A percentile compares a stretch with the other conserved stretches of the same genome.
These are phyloP conservation scores for Malacoctenus gilli DNA, from an alignment of 2,797 vertebrate species.

Conservation along the genomic window DNA sequence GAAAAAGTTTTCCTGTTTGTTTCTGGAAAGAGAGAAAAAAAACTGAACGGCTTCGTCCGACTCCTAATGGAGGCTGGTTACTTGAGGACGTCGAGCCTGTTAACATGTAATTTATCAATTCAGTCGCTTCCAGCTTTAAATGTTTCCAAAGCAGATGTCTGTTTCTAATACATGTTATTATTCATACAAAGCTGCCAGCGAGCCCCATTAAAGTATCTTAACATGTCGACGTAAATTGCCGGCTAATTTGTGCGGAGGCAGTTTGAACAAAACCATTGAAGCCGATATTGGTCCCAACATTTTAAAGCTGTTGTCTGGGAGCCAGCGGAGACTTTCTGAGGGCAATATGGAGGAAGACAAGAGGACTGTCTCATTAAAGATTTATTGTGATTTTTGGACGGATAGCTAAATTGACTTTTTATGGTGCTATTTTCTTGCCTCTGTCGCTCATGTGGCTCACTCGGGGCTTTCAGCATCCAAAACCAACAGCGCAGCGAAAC, in stretches of 20 bases:
- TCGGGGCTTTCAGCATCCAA: constrained; percentile 21
- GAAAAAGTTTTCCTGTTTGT: background rate
- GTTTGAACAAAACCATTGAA: constrained; percentile 7
- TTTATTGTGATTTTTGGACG: constrained; percentile 54
- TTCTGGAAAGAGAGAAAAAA: constrained; percentile 10
- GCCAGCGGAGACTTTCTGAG: constrained; percentile 18
- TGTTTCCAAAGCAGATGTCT: background rate
- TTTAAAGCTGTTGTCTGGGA: constrained; percentile 21
- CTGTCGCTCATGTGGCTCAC: constrained; percentile 1
- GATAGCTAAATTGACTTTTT: constrained; percentile 33
- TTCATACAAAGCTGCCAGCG: constrained; percentile 1
- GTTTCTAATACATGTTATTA: constrained; percentile 13
- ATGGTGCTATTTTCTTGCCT: constrained; percentile 25
- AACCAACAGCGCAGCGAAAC: constrained; percentile 19
- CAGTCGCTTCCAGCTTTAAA: constrained; percentile 8
- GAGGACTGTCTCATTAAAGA: constrained; percentile 48
- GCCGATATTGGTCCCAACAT: constrained; percentile 10
- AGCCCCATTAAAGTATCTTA: constrained; percentile 17
- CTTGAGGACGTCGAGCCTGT: constrained; percentile 9
- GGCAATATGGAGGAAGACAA: constrained; percentile 21
- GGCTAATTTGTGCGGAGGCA: constrained; percentile 9
- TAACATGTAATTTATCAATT: constrained; percentile 7
- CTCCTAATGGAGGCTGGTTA: background rate
- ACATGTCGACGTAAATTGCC: constrained; percentile 11
- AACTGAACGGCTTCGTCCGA: background rate